Conservation (phyloP, 2,888 invertebrate species). For the Dynastes tityus region DNA sequence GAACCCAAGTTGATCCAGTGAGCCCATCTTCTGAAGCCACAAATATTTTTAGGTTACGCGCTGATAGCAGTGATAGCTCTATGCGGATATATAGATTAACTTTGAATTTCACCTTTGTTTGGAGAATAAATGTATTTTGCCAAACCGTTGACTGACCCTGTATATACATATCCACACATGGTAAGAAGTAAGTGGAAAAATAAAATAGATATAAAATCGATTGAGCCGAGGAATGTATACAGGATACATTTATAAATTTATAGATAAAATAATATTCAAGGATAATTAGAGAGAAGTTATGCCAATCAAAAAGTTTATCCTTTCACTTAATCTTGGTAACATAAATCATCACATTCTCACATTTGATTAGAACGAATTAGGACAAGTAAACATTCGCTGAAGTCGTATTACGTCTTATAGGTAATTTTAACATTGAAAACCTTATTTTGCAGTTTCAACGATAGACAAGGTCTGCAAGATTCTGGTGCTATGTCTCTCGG, state of each 20-base stretch:
- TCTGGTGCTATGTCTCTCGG: slow-evolving; percentile 68
- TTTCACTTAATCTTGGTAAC: not conserved
- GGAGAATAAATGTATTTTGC: too few species aligned
- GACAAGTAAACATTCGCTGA: not conserved
- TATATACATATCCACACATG: too few species aligned
- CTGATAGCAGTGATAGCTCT: too few species aligned
- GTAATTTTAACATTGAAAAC: not conserved
- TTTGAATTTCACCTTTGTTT: too few species aligned
- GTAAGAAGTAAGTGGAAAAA: too few species aligned
- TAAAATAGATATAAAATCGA: too few species aligned
- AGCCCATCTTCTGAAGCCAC: too few species aligned
- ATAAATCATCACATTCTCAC: slow-evolving; percentile 1
- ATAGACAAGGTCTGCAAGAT: not conserved
- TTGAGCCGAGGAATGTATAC: not conserved
- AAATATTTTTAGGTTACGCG: too few species aligned
- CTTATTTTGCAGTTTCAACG: slow-evolving; percentile 8
- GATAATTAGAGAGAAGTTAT: not conserved
- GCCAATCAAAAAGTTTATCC: not conserved
- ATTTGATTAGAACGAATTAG: not conserved
- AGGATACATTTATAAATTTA: not conserved
- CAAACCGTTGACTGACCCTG: too few species aligned
- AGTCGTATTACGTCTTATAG: not conserved
- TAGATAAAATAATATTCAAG: not conserved
- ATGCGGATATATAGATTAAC: too few species aligned
- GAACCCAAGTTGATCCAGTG: too few species aligned